Base-by-base conservation (phyloP, 2,113 vertebrate genomes). In the Machaerirhynchus nigripectus region DNA sequence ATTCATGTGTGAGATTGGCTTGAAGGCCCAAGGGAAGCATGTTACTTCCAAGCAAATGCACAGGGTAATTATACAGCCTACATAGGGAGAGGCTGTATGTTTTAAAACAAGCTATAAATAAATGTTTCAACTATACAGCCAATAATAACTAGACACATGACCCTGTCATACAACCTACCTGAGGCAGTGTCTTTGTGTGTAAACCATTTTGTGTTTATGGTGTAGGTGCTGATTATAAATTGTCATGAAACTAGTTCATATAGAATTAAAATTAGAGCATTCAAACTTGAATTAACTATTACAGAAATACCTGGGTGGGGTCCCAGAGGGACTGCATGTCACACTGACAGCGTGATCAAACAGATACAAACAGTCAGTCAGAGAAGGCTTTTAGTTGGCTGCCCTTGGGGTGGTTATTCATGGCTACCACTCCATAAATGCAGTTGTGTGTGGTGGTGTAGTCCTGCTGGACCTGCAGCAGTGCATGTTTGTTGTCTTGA, bases 331-430 rank as follows among this genome's bases (percentile, higher is more conserved):
- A 27, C 42, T 50, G 39, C 13, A 24, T 9, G 2, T 39, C 24
- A 12, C 6, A 4, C 11, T 39, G 33, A 27, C 14, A 39, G 22
- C 9, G 9, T 40, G 30, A 16, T 57, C 56, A 52, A 52, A 28
- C 10, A 15, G 13, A 28, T 50, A 19, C 27, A 13, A 44, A 47
- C 59, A 11, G 20, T 74, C 10, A 39, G 46, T 22, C 44, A 70
- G 59, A n/a, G 30, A 42, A 46, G 1, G 5, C 37, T 37, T 19
- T 49, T 19, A 35, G 7, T 7, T 6, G 0, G 31, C 63, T 1
- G 0, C 13, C 2, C 1, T 67, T 46, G 22, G 12, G 10, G 35
- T 14, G 40, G 26, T 50, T 53, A 37, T 49, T 86, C 27, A 18
- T 6, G 9, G 24, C 63, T 49, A 35, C 14, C 12, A 23, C 18